Percentiles rank a stretch among this genome's conserved stretches.
phyloP scores from a whole-genome alignment of 2,888 invertebrate genomes.

The Penaeus monodon region DNA sequence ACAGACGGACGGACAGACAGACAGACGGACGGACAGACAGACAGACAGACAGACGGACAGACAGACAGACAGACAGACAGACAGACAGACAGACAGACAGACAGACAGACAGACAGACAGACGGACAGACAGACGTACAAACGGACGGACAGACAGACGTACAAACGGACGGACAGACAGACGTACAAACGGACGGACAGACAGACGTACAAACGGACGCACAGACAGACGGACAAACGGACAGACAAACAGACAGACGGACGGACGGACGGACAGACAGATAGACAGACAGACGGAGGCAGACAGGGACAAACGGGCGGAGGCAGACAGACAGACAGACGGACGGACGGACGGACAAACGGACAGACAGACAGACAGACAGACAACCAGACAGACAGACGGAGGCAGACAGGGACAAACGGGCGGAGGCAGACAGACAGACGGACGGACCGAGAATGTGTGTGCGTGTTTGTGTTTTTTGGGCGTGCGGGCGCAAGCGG shows the following conservation, averaged over 20 bases:
- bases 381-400: no score
- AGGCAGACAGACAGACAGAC: background rate
- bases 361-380: background rate
- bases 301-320: background rate
- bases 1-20: background rate
- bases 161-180: no score
- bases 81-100: background rate
- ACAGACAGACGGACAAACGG: background rate
- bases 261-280: background rate
- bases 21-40: background rate
- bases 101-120: background rate
- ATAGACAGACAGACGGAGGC: background rate
- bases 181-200: no score
- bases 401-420: no score
- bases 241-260: background rate
- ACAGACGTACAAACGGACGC: no score
- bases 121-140: background rate
- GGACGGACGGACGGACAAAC: background rate
- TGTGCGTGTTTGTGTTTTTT: no score
- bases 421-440: background rate
- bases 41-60: background rate
- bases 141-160: background rate
- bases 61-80: background rate
- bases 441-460: background rate
- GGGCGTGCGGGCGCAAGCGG: no score